A percentile compares a stretch with the other conserved stretches of the same genome.
Conservation (phyloP, 2,113 vertebrate species). For the Nycticebus coucang region DNA sequence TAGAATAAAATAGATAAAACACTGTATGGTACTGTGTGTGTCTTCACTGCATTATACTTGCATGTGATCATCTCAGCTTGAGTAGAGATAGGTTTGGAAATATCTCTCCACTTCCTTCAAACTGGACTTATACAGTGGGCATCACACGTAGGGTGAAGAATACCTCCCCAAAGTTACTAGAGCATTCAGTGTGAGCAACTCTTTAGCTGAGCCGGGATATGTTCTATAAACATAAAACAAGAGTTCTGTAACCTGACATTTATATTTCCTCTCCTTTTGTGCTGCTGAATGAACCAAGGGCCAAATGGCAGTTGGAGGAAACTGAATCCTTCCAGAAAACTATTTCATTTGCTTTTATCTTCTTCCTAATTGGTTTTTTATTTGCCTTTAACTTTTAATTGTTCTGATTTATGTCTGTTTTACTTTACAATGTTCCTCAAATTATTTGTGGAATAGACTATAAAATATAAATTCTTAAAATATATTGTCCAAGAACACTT, state of each 20-base stretch:
- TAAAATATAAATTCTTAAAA: constrained; percentile 17
- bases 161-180: fast-evolving
- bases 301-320: not conserved
- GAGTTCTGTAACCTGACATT: not conserved
- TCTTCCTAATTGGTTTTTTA: constrained; percentile 62
- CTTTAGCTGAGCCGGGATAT: not conserved
- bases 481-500: not conserved
- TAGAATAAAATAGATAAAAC: not conserved
- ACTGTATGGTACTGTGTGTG: not conserved
- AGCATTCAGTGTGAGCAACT: fast-evolving
- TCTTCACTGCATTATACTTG: not conserved
- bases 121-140: too few relatives aligned
- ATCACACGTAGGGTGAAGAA: fast-evolving
- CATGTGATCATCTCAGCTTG: not conserved
- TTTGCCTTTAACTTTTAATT: constrained; percentile 69
- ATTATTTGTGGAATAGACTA: not conserved
- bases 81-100: not conserved
- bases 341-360: not conserved
- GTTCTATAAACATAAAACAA: not conserved
- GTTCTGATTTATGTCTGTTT: constrained; percentile 56
- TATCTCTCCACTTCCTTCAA: not conserved
- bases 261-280: not conserved
- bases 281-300: not conserved
- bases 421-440: not conserved
- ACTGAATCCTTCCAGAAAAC: not conserved